Evolutionary conservation across 1,140 invertebrate species (phyloP).

Genomic region (Eufriesea mexicana): DNA sequence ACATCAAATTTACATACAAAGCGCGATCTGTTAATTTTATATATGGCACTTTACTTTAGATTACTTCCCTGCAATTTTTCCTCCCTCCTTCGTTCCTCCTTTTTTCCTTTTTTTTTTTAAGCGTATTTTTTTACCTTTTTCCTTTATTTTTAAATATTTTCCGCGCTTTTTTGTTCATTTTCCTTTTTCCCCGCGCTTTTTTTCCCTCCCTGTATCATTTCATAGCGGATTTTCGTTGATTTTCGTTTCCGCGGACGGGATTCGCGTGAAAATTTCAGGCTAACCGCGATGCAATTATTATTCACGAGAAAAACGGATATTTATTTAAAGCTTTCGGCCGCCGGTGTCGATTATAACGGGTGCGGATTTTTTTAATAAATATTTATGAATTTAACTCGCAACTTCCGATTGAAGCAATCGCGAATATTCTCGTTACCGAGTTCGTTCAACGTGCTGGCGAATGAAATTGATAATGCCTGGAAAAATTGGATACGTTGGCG

Average conservation of each 20-base stretch:
- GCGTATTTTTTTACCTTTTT: slow-evolving; percentile 3
- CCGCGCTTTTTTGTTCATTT: too few relatives aligned
- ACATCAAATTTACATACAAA: slow-evolving; percentile 52
- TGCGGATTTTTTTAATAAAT: slow-evolving; percentile 38
- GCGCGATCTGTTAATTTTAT: slow-evolving; percentile 52
- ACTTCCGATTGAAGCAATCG: slow-evolving; percentile 25
- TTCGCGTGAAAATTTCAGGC: slow-evolving; percentile 15
- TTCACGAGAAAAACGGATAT: slow-evolving; percentile 21
- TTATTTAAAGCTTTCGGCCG: slow-evolving; percentile 20
- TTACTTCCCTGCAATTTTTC: slow-evolving; percentile 34
- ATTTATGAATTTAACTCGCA: slow-evolving; percentile 39
- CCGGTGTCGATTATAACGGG: slow-evolving; percentile 15
- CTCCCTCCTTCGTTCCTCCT: too few relatives aligned
- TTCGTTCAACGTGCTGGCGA: neutral
- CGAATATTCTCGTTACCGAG: neutral
- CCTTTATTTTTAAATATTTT: neutral
- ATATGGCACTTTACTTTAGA: slow-evolving; percentile 35
- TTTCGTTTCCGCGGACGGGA: neutral
- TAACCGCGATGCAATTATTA: slow-evolving; percentile 31
- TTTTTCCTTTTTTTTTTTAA: neutral
- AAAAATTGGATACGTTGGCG: neutral
- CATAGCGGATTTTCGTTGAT: slow-evolving; percentile 1
- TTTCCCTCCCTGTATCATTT: slow-evolving; percentile 8
- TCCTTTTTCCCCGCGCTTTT: too few relatives aligned
- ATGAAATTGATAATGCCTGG: slow-evolving; percentile 8